Base-by-base conservation (phyloP, 2,888 invertebrate genomes). In the Melikaiella ostensackeni region DNA sequence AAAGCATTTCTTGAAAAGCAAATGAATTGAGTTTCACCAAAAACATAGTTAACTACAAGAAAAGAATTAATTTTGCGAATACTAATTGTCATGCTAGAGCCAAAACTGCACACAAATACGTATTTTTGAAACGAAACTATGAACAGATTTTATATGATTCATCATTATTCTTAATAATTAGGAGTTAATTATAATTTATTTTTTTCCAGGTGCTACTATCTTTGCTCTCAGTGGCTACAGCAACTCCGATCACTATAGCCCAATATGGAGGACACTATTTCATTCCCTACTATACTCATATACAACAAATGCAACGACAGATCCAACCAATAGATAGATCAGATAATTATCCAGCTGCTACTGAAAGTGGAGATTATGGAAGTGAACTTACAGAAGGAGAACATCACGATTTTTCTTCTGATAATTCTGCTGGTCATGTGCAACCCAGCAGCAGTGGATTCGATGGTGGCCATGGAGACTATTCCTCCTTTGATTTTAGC, bases 181-280 rank as follows among this genome's bases (percentile, higher is more conserved):
- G 5, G 4, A 16, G 75, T 75, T 50, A 74, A 77, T 27, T 24
- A 27, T 24, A 62, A 6, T 75, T 50, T 76, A 75, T 24, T 75
- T 79, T 77, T 77, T 75, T 80, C 8, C 82, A 91, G 91, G 82
- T 88, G 59, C 62, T 88, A 63, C 77, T 89, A 77, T 86, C 85
- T 38, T 81, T 90, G 77, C 74, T 87, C 77, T 86, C 88, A 73
- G 79, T 88, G 84, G 84, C 85, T 66, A 79, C 86, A 24, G 88
- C 88, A 13, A 66, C 77, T 62, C 88, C 90, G n/a, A 79, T 86
- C 70, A 87, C 85, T 38, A 85, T 91, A 27, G 79, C 86, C 35
- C 85, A 87, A 50, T 84, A 83, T 55, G 82, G 81, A 4, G 81
- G 83, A 1, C 84, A 86, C 19, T 82, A 85, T 64, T 80, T 82